Evolutionary conservation across 2,888 invertebrate species (phyloP), one percentile per base, ranked within the genome.

Genomic region (Acrobasis repandana): DNA sequence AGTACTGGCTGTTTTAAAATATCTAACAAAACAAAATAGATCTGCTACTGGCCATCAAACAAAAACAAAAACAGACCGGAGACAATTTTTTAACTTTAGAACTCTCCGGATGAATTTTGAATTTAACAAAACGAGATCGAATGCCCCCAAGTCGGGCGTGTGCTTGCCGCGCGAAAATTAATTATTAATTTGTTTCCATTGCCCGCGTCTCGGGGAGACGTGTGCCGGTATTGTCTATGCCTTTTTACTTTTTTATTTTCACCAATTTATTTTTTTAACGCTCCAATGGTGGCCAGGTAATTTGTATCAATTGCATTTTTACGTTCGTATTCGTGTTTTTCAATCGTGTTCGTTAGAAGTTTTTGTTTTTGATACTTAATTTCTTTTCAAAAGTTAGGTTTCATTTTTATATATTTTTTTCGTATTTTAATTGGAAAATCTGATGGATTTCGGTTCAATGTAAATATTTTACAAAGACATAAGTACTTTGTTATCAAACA

Each of bases 161-260:
- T 72, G 80, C 74, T 81, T 77, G 75, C 80, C 83, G 83, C 81
- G 86, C 77, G 82, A 82, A 88, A 91, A 90, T 89, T 89, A 89
- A 90, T 88, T 81, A 89, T 88, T 90, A 90, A 89, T 89, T 88
- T 88, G 86, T 86, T 83, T 79, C 85, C 85, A 83, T 82, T 79
- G 80, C 82, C 76, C 77, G 73, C 73, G 75, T 81, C 80, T 81
- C 75, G 71, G 75, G 76, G 77, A 76, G 82, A 78, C 76, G 78
- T 80, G 80, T 80, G 76, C 73, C 66, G 67, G 75, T 73, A 74
- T 76, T 79, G 80, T 81, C 84, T 82, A 77, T 79, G 76, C 28
- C 28, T 28, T 28, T n/a, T 28, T 28, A 28, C 68, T 69, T 76
- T 80, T 80, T 80, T 81, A 78, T 78, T 80, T 75, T 74, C 74